Evolutionary conservation across 2,797 vertebrate species (phyloP).

Genomic region (Poliocrania exsul): DNA sequence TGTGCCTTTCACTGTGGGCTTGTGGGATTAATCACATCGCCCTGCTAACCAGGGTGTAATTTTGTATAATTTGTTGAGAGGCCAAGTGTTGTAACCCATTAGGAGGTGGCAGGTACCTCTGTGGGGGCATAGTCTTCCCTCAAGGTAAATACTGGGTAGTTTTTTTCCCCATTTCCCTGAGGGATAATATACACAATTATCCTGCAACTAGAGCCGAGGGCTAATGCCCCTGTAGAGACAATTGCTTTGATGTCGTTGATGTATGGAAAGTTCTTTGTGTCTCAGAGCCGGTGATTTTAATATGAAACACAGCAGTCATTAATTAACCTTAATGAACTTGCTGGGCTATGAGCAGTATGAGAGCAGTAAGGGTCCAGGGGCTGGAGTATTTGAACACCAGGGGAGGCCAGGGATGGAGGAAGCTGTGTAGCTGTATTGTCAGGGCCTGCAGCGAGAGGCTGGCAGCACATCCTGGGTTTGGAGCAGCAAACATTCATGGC

Average conservation of each 20-base stretch:
- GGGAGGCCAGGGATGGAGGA: neutral
- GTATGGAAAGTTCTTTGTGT: constrained; percentile 48
- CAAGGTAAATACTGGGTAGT: neutral
- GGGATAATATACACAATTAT: constrained; percentile 16
- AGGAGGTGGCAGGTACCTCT: constrained; percentile 22
- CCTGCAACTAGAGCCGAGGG: neutral
- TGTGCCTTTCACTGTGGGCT: neutral
- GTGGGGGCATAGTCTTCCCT: neutral
- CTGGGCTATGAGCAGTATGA: neutral
- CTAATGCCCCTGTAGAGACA: neutral
- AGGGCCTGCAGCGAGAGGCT: neutral
- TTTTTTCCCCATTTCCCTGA: constrained; percentile 7
- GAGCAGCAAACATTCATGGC: neutral
- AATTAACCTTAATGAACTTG: constrained; percentile 64
- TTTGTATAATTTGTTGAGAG: constrained; percentile 17
- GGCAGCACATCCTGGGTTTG: accelerated
- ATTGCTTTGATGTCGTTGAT: constrained; percentile 51
- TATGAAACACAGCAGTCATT: constrained; percentile 53
- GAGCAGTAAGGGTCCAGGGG: neutral
- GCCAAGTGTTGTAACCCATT: neutral
- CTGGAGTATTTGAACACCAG: neutral
- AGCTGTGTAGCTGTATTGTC: neutral
- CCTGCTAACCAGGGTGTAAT: neutral
- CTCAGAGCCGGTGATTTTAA: constrained; percentile 45
- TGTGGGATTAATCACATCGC: neutral